Base-by-base conservation (phyloP, 2,113 vertebrate species). In the Chionomys nivalis region DNA sequence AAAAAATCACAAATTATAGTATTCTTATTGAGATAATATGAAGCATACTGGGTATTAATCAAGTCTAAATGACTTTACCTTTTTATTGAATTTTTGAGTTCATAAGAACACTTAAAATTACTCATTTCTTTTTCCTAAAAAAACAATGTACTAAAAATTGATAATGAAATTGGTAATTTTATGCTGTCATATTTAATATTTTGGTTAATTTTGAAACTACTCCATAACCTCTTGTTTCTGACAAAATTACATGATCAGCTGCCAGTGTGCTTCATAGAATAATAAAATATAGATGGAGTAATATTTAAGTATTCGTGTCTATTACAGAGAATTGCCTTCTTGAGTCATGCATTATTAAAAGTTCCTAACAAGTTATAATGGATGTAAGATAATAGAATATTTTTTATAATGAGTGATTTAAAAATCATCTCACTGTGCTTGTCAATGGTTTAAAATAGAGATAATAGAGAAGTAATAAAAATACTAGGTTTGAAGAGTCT, bases 351-450 rank as follows among this genome's bases (percentile, higher is more conserved):
- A 97, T 96, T 97, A 97, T 97, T 97, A 95, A 98, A 96, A 97
- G 66, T 96, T 97, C 96, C 97, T 97, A 97, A 97, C 97, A 97
- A 97, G 90, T 97, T 97, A 75, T 94, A 98, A 97, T 96, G 92
- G 92, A 94, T 97, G 90, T 96, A 97, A 96, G 88, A 96, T 97
- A 96, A 96, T 96, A 96, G 81, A 96, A 87, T 96, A 97, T 97
- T 77, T 93, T 93, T 90, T 95, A 97, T 91, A 98, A 97, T 96
- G 86, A 96, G 93, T 96, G 63, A 94, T 94, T 97, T 96, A 90
- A 96, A 95, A 92, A 94, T 97, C 87, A 96, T 96, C 55, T 93
- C 52, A 93, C 63, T 95, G 9, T 96, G 63, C 95, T 95, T 97
- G 96, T 95, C 94, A 97, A 42, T 93, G 77, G 7, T 49, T 96